Percentiles rank a stretch among this genome's conserved stretches.
phyloP scores from a whole-genome alignment of 2,797 vertebrate species.

The Thalassophryne amazonica region DNA sequence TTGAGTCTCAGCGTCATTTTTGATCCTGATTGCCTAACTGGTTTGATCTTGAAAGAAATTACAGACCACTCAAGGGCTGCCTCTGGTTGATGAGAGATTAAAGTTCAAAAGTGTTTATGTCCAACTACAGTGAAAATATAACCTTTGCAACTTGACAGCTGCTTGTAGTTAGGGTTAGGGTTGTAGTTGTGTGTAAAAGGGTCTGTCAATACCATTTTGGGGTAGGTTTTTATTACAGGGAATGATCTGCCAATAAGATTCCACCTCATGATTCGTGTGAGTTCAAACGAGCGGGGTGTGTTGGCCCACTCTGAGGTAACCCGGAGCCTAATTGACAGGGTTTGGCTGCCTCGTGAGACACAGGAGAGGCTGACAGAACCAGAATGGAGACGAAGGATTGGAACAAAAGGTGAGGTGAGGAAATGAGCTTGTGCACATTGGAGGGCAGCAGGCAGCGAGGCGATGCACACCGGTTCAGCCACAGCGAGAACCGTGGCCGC shows the following conservation, averaged over 20 bases:
- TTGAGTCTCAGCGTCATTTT: too few relatives aligned
- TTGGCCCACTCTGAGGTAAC: slow-evolving; percentile 42
- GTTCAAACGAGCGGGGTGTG: slow-evolving; percentile 34
- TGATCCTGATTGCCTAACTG: too few relatives aligned
- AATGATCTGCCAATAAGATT: slow-evolving; percentile 49
- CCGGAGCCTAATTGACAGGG: slow-evolving; percentile 53
- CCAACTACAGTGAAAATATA: too few relatives aligned
- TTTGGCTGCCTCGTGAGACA: slow-evolving; percentile 30
- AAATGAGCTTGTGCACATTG: neutral
- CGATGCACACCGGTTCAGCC: slow-evolving; percentile 39
- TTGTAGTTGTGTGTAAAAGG: slow-evolving; percentile 22
- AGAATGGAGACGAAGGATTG: slow-evolving; percentile 35
- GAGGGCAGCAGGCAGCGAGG: neutral
- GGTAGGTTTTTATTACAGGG: slow-evolving; percentile 50
- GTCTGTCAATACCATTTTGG: slow-evolving; percentile 36
- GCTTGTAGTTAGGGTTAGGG: too few relatives aligned
- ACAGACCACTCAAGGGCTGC: too few relatives aligned
- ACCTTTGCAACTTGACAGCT: too few relatives aligned
- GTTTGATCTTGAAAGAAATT: too few relatives aligned
- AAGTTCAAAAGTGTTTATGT: too few relatives aligned
- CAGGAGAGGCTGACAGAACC: slow-evolving; percentile 19
- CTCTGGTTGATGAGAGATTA: too few relatives aligned
- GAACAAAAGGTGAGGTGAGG: slow-evolving; percentile 16
- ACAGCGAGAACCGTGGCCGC: slow-evolving; percentile 14
- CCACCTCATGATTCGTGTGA: slow-evolving; percentile 29